Conservation (phyloP, 2,888 invertebrate genomes). For the Gisinianus flammeolus region DNA sequence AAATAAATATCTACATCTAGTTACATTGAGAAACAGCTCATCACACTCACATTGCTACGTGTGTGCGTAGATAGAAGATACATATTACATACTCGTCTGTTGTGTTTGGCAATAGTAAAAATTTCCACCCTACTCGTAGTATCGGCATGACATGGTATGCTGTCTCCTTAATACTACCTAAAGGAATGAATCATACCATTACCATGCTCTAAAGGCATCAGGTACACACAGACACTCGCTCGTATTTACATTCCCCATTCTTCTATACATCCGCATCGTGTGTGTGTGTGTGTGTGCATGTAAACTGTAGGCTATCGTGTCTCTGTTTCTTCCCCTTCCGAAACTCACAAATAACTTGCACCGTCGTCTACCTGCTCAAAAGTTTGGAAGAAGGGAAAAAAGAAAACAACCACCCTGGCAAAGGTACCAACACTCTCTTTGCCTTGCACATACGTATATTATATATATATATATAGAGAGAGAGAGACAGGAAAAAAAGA, state of each 20-base stretch:
- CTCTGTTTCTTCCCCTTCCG: not conserved
- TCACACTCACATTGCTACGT: not conserved
- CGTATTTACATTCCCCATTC: not conserved
- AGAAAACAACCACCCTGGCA: not conserved
- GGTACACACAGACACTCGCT: not conserved
- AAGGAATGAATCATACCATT: constrained; percentile 16
- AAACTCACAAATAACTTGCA: not conserved
- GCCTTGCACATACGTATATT: no score
- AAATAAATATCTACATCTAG: not conserved
- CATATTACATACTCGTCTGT: no score
- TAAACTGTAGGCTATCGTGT: no score
- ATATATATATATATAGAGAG: no score
- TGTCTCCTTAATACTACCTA: not conserved
- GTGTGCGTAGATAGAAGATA: no score
- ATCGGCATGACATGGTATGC: constrained; percentile 5
- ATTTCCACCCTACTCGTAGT: constrained; percentile 5
- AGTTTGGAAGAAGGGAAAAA: not conserved
- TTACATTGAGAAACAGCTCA: not conserved
- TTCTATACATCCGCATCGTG: not conserved
- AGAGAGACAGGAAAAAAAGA: no score
- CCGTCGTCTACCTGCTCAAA: not conserved
- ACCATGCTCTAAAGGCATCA: not conserved
- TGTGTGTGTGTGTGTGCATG: no score
- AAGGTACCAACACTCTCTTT: not conserved
- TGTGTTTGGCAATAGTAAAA: not conserved